These are phyloP conservation scores for Toxostoma redivivum DNA, from an alignment of 2,113 vertebrate genomes.

Conservation along the genomic window DNA sequence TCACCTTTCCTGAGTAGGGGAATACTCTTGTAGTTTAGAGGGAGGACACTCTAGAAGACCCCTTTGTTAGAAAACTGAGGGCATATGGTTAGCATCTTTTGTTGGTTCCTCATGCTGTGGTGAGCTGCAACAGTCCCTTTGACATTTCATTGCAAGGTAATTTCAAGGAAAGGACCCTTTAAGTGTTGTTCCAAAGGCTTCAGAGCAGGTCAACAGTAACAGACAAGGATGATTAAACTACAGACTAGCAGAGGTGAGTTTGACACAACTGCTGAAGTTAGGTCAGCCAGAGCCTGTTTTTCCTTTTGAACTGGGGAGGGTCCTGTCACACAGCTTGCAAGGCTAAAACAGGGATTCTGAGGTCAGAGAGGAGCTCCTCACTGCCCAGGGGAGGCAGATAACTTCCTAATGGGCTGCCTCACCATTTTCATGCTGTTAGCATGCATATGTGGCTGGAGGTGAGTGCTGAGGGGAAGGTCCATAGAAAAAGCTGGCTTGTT, in stretches of 20 bases:
- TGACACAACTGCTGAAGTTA: neutral
- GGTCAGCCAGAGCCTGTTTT: neutral
- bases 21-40: neutral
- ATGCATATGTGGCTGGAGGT: rapidly evolving
- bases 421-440: neutral
- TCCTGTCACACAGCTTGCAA: neutral
- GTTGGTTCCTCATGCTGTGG: neutral
- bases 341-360: neutral
- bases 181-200: neutral
- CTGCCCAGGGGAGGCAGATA: neutral
- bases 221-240: neutral
- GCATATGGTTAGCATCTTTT: neutral
- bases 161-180: neutral
- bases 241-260: neutral
- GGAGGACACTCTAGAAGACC: neutral
- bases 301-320: neutral
- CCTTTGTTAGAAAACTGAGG: neutral
- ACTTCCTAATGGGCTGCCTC: neutral
- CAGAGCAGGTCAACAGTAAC: neutral
- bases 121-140: neutral
- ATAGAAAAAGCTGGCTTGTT: neutral
- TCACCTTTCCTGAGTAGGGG: neutral
- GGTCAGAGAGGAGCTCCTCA: neutral
- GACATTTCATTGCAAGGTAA: neutral
- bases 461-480: neutral